phyloP scores from a whole-genome alignment of 2,113 vertebrate genomes.

The Dendropsophus ebraccatus region DNA sequence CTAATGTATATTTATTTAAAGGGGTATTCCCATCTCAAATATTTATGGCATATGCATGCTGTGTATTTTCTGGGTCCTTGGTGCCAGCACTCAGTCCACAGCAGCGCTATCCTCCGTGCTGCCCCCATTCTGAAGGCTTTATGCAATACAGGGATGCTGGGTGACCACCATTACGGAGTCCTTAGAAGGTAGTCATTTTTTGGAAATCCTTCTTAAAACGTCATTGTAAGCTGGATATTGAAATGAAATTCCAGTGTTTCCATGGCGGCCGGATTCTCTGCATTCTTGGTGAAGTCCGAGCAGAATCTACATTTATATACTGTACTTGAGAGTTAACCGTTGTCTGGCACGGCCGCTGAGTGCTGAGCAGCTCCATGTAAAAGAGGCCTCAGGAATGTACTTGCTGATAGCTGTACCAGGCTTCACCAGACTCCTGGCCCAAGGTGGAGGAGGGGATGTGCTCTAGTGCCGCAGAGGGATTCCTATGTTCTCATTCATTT shows the following conservation, averaged over 20 bases:
- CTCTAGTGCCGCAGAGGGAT: neutral
- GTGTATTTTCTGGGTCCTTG: too few species aligned
- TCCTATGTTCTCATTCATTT: too few species aligned
- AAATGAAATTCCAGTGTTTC: neutral
- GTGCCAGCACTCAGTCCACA: too few species aligned
- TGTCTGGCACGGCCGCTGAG: constrained; percentile 1
- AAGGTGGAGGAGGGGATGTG: constrained; percentile 7
- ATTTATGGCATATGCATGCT: too few species aligned
- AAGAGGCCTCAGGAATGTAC: constrained; percentile 50
- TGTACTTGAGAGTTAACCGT: neutral
- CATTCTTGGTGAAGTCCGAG: neutral
- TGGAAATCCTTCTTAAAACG: neutral
- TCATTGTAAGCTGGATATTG: neutral
- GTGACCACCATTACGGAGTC: too few species aligned
- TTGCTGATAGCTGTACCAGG: constrained; percentile 54
- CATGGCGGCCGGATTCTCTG: neutral
- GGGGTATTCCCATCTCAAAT: too few species aligned
- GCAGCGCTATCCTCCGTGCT: too few species aligned
- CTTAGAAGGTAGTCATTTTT: too few species aligned
- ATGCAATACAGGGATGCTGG: too few species aligned
- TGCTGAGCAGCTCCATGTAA: neutral
- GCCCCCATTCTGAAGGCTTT: too few species aligned
- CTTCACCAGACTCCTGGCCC: constrained; percentile 26
- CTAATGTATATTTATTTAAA: too few species aligned
- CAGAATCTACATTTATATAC: neutral